These are phyloP conservation scores for Arctopsyche grandis DNA, from an alignment of 1,140 invertebrate genomes.

Conservation along the genomic window DNA sequence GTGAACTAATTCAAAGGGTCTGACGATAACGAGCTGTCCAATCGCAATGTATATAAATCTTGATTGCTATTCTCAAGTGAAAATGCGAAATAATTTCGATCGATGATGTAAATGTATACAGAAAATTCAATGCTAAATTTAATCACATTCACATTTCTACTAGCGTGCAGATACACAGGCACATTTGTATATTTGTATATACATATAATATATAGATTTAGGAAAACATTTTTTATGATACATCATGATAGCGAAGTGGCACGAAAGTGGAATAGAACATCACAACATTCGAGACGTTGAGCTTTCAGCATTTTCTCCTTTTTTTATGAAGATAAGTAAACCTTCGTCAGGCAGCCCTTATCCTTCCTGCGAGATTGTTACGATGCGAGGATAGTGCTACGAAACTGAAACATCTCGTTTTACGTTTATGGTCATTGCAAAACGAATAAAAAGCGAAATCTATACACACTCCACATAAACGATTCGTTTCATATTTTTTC, in stretches of 20 bases:
- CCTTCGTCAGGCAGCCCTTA: background rate
- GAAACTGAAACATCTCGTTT: constrained; percentile 7
- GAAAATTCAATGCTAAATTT: no score
- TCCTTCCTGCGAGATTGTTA: background rate
- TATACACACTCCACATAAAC: background rate
- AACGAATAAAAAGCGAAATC: background rate
- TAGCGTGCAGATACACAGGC: background rate
- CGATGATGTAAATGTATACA: no score
- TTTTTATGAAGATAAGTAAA: no score
- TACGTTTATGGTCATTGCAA: constrained; percentile 1
- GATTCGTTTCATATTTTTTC: background rate
- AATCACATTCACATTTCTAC: background rate
- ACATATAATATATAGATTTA: background rate
- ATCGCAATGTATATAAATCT: no score
- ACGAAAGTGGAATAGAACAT: no score
- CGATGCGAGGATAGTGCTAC: background rate
- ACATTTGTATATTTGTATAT: background rate
- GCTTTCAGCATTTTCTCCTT: no score
- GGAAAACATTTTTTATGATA: background rate
- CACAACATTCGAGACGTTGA: no score
- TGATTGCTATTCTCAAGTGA: no score
- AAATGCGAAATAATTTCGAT: no score
- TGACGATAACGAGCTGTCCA: no score
- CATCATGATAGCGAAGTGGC: background rate
- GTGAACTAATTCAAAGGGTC: no score